Evolutionary conservation across 1,140 invertebrate genomes (phyloP).

Genomic region (Solen grandis): DNA sequence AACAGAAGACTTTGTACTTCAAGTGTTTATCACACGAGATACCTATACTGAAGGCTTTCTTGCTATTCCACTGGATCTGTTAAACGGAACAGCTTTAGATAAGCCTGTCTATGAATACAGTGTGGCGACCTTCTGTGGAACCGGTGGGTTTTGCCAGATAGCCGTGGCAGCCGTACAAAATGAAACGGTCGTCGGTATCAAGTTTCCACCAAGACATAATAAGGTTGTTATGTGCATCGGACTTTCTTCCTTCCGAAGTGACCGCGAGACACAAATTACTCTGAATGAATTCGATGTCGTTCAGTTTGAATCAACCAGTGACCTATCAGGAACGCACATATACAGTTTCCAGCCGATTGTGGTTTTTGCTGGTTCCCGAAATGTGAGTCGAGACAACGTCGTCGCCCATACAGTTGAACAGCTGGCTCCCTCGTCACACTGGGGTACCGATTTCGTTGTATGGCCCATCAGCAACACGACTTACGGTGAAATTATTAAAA

Average conservation of each 20-base stretch:
- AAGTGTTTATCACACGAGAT: constrained; percentile 13
- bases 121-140: constrained; percentile 32
- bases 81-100: not conserved
- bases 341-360: constrained; percentile 42
- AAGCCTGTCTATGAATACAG: not conserved
- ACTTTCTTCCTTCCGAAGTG: not conserved
- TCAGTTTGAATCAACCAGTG: constrained; percentile 33
- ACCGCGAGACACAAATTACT: not conserved
- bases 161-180: constrained; percentile 23
- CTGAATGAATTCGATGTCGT: constrained; percentile 23
- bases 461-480: not conserved
- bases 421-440: constrained; percentile 36
- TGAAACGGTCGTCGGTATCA: constrained; percentile 9
- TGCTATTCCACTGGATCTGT: constrained; percentile 16
- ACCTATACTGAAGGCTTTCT: constrained; percentile 31
- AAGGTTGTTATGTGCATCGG: constrained; percentile 15
- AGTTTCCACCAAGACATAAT: not conserved
- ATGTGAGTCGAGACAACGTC: constrained; percentile 1
- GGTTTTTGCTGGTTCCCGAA: constrained; percentile 43
- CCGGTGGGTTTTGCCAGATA: constrained; percentile 34
- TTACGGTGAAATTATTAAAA: constrained; percentile 50
- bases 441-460: constrained; percentile 42
- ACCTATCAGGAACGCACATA: constrained; percentile 37
- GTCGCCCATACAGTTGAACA: constrained; percentile 40
- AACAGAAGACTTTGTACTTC: not conserved